Conservation (phyloP, 2,113 vertebrate genomes). For the Anolis sagrei region DNA sequence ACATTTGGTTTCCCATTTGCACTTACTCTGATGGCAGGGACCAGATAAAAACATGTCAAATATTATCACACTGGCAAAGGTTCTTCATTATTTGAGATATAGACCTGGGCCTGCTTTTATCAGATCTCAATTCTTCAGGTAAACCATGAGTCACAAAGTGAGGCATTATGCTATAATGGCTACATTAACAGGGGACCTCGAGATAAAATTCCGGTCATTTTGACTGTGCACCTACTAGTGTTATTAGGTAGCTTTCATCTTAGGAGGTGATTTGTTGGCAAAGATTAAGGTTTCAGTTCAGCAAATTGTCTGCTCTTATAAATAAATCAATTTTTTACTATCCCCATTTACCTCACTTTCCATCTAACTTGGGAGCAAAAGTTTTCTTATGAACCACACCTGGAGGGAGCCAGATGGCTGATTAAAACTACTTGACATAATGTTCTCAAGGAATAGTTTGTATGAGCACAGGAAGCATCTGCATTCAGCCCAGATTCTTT, state of each 20-base stretch:
- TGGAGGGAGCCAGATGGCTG: background rate
- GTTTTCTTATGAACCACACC: background rate
- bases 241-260: constrained; percentile 36
- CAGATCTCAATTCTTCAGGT: constrained; percentile 49
- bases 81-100: constrained; percentile 52
- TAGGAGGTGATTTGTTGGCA: constrained; percentile 43
- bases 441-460: background rate
- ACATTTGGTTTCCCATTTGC: constrained; percentile 68
- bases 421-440: background rate
- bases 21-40: constrained; percentile 51
- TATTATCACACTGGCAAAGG: constrained; percentile 51
- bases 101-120: constrained; percentile 52
- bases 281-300: constrained; percentile 47
- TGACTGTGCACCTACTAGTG: background rate
- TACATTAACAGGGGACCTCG: constrained; percentile 13
- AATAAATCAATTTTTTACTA: constrained; percentile 35
- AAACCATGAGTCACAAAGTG: constrained; percentile 55
- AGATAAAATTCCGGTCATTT: constrained; percentile 43
- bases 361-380: constrained; percentile 27
- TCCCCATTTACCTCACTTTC: constrained; percentile 1
- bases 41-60: constrained; percentile 67
- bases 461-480: background rate
- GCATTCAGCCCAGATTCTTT: constrained; percentile 6
- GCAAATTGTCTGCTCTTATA: constrained; percentile 46
- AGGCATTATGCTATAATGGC: constrained; percentile 23